phyloP scores from a whole-genome alignment of 2,113 vertebrate species.

The Climacteris rufus region DNA sequence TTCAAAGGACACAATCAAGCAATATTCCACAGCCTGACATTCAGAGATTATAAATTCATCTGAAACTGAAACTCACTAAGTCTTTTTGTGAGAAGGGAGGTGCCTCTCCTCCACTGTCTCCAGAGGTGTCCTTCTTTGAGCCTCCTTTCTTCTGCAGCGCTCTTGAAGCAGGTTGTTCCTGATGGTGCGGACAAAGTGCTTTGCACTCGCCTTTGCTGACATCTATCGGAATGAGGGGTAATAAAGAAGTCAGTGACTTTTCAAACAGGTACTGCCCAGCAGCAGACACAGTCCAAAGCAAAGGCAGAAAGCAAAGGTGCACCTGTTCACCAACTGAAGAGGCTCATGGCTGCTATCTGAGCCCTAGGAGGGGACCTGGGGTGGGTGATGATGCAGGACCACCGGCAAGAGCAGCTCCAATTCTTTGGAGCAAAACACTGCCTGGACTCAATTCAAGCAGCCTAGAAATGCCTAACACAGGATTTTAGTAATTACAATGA shows the following conservation, averaged over 20 bases:
- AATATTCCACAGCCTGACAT: neutral
- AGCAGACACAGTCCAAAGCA: neutral
- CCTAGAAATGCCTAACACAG: neutral
- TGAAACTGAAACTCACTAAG: slow-evolving; percentile 13
- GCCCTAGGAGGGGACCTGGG: neutral
- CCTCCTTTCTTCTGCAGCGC: slow-evolving; percentile 50
- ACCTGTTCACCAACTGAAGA: neutral
- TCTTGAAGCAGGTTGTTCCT: slow-evolving; percentile 66
- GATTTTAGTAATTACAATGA: neutral
- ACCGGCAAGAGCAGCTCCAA: neutral
- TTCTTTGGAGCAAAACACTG: neutral
- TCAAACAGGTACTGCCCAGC: neutral
- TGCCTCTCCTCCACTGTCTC: neutral
- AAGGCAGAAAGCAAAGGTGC: neutral
- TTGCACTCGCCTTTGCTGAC: slow-evolving; percentile 76
- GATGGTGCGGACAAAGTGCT: slow-evolving; percentile 66
- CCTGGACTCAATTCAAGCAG: neutral
- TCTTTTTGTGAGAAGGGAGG: neutral
- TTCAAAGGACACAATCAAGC: neutral
- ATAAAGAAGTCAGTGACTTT: neutral
- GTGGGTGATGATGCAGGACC: neutral
- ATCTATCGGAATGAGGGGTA: slow-evolving; percentile 59
- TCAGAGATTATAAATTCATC: neutral
- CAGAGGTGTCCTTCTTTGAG: slow-evolving; percentile 35
- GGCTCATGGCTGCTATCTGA: neutral